Percentiles rank a stretch among this genome's conserved stretches.
These are phyloP conservation scores for Ictalurus punctatus DNA, from an alignment of 2,113 vertebrate genomes.

Conservation along the genomic window DNA sequence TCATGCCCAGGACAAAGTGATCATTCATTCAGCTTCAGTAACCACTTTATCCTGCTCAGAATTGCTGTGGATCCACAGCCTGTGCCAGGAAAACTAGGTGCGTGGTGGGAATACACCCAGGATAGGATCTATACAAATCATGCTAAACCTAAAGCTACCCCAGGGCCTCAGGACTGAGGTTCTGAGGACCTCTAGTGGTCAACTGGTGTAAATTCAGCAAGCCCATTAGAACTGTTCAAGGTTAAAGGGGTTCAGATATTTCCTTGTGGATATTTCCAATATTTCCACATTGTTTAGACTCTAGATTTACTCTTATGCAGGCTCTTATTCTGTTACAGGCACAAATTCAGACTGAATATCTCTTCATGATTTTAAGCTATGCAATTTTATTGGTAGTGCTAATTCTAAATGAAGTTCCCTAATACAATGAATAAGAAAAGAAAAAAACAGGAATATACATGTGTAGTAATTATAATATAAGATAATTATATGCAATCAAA, in stretches of 20 bases:
- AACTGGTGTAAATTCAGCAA: not conserved
- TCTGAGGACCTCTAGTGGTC: constrained; percentile 2
- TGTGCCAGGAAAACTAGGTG: not conserved
- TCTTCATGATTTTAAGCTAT: not conserved
- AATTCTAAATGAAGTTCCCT: not conserved
- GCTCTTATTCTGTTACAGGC: not conserved
- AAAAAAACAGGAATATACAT: not conserved
- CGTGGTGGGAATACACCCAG: not conserved
- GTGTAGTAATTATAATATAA: not conserved
- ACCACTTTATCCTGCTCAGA: not conserved
- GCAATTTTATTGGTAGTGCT: not conserved
- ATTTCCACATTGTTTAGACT: not conserved
- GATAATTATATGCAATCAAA: not conserved
- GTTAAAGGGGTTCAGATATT: not conserved
- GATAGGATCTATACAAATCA: not conserved
- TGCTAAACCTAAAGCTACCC: not conserved
- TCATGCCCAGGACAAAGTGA: not conserved
- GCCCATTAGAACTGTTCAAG: not conserved
- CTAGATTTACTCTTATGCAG: not conserved
- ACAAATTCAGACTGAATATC: not conserved
- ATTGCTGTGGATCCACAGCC: not conserved
- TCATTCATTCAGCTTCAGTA: not conserved
- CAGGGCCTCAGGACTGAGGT: not conserved
- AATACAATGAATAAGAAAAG: not conserved
- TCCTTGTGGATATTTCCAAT: not conserved